Base-by-base conservation (phyloP, 1,140 invertebrate species). In the Theocolax elegans region DNA sequence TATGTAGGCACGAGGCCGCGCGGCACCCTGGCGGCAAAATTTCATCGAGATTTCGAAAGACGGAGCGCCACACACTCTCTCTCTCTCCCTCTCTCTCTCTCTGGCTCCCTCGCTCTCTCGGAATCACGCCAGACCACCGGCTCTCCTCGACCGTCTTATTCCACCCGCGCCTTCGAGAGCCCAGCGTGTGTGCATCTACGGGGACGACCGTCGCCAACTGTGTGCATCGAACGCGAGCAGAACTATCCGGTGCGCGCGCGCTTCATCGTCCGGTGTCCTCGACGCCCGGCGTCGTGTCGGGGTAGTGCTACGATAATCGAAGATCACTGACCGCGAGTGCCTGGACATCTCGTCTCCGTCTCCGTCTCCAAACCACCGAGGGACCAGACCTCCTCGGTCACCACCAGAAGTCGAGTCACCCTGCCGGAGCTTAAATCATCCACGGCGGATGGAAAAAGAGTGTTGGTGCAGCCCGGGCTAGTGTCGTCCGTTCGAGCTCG, bases 1-100 rank as follows among this genome's bases (percentile, higher is more conserved):
- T 86, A 86, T 86, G 85, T 85, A 86, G 85, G 85, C 82, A 86
- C 83, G 79, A 83, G 78, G 82, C 81, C 60, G 60, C 68, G 67
- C 74, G 68, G 68, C 68, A 64, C 51, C 68, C 68, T 71, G 68
- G 68, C 68, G 60, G 60, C 49, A 51, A 64, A 71, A 46, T 64
- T 71, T 71, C 29, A 71, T 35, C 68, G 46, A 29, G 13, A 44
- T 48, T 71, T 48, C 60, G 49, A 69, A 69, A 40, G 46, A 60
- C 35, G 44, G 66, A 68, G 66, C 66, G 66, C 66, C 25, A 44
- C n/a, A n/a, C 17, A 40, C 17, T 4, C 12, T 46, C 40, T 27
- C 59, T 15, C 59, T 44, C 38, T 59, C 67, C 53, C 49, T 62
- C 53, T 63, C 59, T 51, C 62, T 64, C 13, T 13, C 62, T 64